Percentiles rank a stretch among this genome's conserved stretches.
These are phyloP conservation scores for Takifugu bimaculatus DNA, from an alignment of 2,113 vertebrate species.

Conservation along the genomic window DNA sequence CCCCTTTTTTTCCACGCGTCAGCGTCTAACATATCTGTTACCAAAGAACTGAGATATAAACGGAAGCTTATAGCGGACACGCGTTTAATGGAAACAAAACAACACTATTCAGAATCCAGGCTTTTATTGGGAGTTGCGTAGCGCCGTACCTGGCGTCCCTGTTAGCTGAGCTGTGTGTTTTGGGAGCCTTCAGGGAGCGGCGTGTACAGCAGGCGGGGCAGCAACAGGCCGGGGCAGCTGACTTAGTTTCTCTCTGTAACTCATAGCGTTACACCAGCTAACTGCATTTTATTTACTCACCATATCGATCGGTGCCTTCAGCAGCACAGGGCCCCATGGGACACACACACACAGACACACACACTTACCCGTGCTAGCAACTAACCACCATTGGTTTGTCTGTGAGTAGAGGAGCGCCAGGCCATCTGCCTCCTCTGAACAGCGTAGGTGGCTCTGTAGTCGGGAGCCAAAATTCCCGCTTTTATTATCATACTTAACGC, in stretches of 20 bases:
- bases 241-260: constrained; percentile 70
- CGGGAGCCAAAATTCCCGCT: constrained; percentile 19
- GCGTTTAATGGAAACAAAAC: constrained; percentile 14
- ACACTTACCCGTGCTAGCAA: constrained; percentile 29
- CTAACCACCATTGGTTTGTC: constrained; percentile 29
- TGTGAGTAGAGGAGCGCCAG: constrained; percentile 35
- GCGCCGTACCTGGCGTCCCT: constrained; percentile 28
- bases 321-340: constrained; percentile 54
- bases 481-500: constrained; percentile 2
- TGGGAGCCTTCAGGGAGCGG: constrained; percentile 42
- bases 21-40: constrained; percentile 40
- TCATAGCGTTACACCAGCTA: constrained; percentile 71
- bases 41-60: constrained; percentile 40
- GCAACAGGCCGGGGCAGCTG: constrained; percentile 53
- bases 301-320: constrained; percentile 71
- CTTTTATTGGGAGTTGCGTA: constrained; percentile 11
- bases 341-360: constrained; percentile 33
- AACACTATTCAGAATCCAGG: neutral
- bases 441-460: constrained; percentile 31
- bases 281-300: constrained; percentile 75
- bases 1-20: constrained; percentile 12
- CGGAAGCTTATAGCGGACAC: constrained; percentile 9
- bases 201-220: constrained; percentile 52
- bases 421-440: constrained; percentile 53
- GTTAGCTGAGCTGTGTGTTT: constrained; percentile 45